A percentile compares a stretch with the other conserved stretches of the same genome.
phyloP scores from a whole-genome alignment of 2,888 invertebrate species.

The Stenodema calcarata region DNA sequence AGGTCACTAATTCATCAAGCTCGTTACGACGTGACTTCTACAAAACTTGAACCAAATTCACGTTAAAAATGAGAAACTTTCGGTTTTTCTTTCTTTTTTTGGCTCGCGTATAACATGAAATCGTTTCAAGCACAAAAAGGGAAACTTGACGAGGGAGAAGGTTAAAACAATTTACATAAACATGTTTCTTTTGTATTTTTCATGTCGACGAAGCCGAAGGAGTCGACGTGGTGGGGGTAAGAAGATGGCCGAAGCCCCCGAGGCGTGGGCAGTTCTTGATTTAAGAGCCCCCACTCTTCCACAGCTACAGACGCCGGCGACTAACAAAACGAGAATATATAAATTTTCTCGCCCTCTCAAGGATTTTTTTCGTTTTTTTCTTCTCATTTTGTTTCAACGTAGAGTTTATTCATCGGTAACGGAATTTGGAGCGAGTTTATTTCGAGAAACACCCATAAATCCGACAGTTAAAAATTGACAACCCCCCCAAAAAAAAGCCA shows the following conservation, averaged over 20 bases:
- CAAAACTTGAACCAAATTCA: too few species aligned
- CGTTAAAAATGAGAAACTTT: neutral
- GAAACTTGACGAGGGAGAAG: neutral
- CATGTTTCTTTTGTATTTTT: conserved; percentile 28
- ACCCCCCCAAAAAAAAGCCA: too few species aligned
- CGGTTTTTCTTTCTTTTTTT: too few species aligned
- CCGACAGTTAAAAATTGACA: too few species aligned
- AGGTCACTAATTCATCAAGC: too few species aligned
- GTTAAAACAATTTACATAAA: conserved; percentile 37
- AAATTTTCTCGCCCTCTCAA: conserved; percentile 11
- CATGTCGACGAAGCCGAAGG: neutral
- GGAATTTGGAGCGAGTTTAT: neutral
- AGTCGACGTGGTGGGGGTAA: neutral
- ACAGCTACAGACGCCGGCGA: neutral
- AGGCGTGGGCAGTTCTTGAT: conserved; percentile 36
- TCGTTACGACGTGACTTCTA: too few species aligned
- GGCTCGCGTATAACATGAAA: neutral
- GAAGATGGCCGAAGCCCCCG: conserved; percentile 12
- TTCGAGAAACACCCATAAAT: neutral
- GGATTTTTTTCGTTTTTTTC: neutral
- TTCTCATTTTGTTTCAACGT: neutral
- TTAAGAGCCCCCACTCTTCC: conserved; percentile 3
- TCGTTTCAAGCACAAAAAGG: neutral
- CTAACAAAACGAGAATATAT: conserved; percentile 26
- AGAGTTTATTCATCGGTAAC: neutral